Evolutionary conservation across 2,113 vertebrate species (phyloP), one percentile per base, ranked within the genome.

Genomic region (Fregata magnificens): DNA sequence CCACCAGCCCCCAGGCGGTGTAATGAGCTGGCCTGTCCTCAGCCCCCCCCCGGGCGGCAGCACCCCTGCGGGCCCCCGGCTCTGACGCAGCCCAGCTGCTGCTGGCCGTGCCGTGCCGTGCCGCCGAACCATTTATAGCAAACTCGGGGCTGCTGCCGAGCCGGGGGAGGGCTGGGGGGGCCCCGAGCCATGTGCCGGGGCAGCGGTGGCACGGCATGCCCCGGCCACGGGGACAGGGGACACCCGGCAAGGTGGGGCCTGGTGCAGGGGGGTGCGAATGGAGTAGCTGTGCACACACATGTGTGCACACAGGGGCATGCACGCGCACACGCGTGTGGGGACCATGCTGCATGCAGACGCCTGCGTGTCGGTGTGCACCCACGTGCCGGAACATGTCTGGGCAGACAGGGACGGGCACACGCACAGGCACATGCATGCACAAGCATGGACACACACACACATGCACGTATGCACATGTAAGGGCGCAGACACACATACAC

Each of bases 331-430:
- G 3, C 16, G 10, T 7, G 47, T 16, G 36, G 47, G 45, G 10
- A 6, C 11, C 8, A 1, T 9, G 31, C 62, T 18, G 50, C 32
- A 5, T 4, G n/a, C 45, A 5, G 8, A 7, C 2, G 14, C 52
- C 42, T 19, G 36, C 7, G 16, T 40, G 76, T 40, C 3, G 13
- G 72, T 0, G 22, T 16, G 36, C 12, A 5, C 13, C 17, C 47
- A 3, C 3, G 15, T 6, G 38, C 18, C 31, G 6, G 14, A 17
- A 22, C 15, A 6, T 6, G 7, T 4, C 38, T 8, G 49, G 7
- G 24, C 38, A 11, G 31, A 5, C 6, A 2, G n/a, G 42, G 28
- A 21, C 1, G 11, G 49, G 24, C 32, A 31, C 42, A 8, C 5
- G 8, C 20, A 10, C 9, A 7, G 52, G 19, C 38, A 11, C 2